Percentiles rank a stretch among this genome's conserved stretches.
These are phyloP conservation scores for Monopterus albus DNA, from an alignment of 2,113 vertebrate genomes.

Conservation along the genomic window DNA sequence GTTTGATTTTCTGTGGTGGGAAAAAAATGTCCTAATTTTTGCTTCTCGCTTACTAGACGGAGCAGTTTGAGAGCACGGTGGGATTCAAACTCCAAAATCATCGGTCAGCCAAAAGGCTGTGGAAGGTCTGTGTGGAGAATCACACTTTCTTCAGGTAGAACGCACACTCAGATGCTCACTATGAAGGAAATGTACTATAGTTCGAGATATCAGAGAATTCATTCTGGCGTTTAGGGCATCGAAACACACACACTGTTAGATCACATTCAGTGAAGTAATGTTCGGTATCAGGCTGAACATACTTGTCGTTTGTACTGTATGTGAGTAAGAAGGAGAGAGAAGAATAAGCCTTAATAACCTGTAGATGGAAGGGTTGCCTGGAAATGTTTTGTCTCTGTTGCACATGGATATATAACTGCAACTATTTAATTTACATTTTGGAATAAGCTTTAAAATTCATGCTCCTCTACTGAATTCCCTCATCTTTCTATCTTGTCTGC, in stretches of 20 bases:
- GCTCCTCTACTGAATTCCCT: neutral
- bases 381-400: constrained; percentile 22
- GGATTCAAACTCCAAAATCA: constrained; percentile 98
- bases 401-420: neutral
- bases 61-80: constrained; percentile 98
- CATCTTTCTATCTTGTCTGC: neutral
- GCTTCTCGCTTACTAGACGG: constrained; percentile 79
- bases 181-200: fast-evolving
- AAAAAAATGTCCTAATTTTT: neutral
- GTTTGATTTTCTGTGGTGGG: neutral
- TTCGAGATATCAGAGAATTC: neutral
- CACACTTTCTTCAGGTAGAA: constrained; percentile 98
- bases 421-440: neutral
- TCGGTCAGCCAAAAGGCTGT: constrained; percentile 93
- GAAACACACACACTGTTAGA: no score
- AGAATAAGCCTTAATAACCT: constrained; percentile 69
- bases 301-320: no score
- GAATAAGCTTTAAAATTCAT: neutral
- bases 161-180: neutral
- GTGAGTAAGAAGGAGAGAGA: neutral
- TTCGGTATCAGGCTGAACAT: no score
- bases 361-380: constrained; percentile 33
- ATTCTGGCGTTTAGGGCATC: neutral
- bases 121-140: constrained; percentile 99
- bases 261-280: no score